Percentiles rank a stretch among this genome's conserved stretches.
Evolutionary conservation across 2,888 invertebrate genomes (phyloP).

Genomic region (Agrypnus murinus): DNA sequence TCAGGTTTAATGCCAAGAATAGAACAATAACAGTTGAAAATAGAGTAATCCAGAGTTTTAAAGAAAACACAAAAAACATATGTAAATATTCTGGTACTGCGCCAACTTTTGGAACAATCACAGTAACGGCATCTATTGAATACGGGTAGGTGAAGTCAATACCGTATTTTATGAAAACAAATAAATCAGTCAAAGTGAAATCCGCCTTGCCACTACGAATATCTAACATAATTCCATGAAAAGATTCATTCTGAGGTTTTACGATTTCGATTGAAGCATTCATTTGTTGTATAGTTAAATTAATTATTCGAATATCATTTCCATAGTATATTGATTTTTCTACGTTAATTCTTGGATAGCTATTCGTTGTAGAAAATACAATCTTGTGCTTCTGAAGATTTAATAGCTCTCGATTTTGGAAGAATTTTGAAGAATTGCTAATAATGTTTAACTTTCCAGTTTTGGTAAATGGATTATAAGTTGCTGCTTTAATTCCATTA

Average conservation of each 20-base stretch:
- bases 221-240: neutral
- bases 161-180: neutral
- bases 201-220: neutral
- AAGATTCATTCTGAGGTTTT: neutral
- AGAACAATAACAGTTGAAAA: neutral
- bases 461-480: conserved; percentile 24
- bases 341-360: neutral
- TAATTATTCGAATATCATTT: neutral
- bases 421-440: neutral
- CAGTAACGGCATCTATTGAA: conserved; percentile 11
- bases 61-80: conserved; percentile 8
- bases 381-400: conserved; percentile 10
- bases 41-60: neutral
- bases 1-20: neutral
- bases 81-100: conserved; percentile 2
- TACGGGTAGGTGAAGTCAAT: conserved; percentile 8
- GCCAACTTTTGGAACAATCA: conserved; percentile 9
- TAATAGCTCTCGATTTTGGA: neutral
- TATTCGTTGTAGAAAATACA: neutral
- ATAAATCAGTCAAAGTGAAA: neutral
- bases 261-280: neutral
- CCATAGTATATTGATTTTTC: neutral
- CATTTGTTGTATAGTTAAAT: neutral
- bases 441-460: neutral
- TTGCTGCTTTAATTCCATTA: neutral